Percentiles rank a stretch among this genome's conserved stretches.
phyloP scores from a whole-genome alignment of 2,888 invertebrate species.

The Plebejus anna region DNA sequence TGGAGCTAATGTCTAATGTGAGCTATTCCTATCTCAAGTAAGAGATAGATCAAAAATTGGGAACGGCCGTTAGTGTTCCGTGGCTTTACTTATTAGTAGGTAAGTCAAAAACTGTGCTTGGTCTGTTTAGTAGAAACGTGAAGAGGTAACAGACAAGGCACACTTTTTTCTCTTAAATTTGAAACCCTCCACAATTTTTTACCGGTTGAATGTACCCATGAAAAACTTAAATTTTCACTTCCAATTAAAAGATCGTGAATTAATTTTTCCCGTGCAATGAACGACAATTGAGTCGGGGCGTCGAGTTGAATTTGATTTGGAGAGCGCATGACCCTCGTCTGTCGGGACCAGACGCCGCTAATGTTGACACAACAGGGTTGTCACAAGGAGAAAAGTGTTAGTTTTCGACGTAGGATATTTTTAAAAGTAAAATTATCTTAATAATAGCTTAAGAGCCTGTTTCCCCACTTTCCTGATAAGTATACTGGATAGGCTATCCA shows the following conservation, averaged over 20 bases:
- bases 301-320: constrained; percentile 32
- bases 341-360: constrained; percentile 27
- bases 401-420: neutral
- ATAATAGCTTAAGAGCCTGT: too few species aligned
- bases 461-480: too few species aligned
- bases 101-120: too few species aligned
- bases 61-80: neutral
- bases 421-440: neutral
- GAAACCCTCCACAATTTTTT: neutral
- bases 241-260: constrained; percentile 17
- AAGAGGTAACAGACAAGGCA: too few species aligned
- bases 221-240: neutral
- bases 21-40: too few species aligned
- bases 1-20: too few species aligned
- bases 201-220: neutral
- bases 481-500: too few species aligned
- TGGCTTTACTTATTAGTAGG: neutral
- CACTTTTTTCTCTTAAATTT: too few species aligned
- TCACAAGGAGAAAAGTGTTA: neutral
- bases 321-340: constrained; percentile 33
- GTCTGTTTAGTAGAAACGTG: too few species aligned
- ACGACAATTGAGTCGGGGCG: constrained; percentile 44
- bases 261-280: neutral
- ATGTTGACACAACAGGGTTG: constrained; percentile 12
- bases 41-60: too few species aligned